phyloP scores from a whole-genome alignment of 2,113 vertebrate species.

The Raja brachyura region DNA sequence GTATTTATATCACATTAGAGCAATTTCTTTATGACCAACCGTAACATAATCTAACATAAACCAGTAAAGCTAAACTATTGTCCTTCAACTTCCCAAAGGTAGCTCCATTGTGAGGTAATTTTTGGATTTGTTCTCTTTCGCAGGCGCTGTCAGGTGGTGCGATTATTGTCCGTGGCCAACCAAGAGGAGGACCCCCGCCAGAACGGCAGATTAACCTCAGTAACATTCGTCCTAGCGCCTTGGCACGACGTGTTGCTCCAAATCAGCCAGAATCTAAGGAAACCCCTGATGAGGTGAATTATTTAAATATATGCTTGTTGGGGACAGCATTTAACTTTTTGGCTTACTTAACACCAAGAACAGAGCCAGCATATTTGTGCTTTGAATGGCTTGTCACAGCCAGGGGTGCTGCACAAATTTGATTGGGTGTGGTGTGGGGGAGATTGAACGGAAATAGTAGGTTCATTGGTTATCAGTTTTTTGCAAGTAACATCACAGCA shows the following conservation, averaged over 20 bases:
- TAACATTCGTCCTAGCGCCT: slow-evolving; percentile 79
- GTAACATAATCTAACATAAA: background rate
- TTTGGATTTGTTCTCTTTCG: background rate
- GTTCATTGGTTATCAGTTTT: background rate
- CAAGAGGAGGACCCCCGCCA: slow-evolving; percentile 83
- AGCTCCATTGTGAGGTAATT: background rate
- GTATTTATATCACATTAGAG: background rate
- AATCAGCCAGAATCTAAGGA: slow-evolving; percentile 80
- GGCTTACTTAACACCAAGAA: background rate
- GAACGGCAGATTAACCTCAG: slow-evolving; percentile 96
- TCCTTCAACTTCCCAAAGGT: background rate
- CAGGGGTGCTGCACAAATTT: background rate
- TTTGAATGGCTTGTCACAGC: background rate
- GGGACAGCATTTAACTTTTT: background rate
- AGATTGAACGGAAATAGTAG: background rate
- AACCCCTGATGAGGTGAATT: slow-evolving; percentile 78
- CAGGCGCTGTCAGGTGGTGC: slow-evolving; percentile 95
- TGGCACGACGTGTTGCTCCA: slow-evolving; percentile 74
- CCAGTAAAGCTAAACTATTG: background rate
- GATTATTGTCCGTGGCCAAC: slow-evolving; percentile 91
- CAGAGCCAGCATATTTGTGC: background rate
- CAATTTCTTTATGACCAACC: background rate
- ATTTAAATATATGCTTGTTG: background rate
- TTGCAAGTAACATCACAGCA: background rate
- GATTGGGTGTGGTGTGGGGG: background rate